phyloP scores from a whole-genome alignment of 2,797 vertebrate genomes.

The Arrhamphus sclerolepis region DNA sequence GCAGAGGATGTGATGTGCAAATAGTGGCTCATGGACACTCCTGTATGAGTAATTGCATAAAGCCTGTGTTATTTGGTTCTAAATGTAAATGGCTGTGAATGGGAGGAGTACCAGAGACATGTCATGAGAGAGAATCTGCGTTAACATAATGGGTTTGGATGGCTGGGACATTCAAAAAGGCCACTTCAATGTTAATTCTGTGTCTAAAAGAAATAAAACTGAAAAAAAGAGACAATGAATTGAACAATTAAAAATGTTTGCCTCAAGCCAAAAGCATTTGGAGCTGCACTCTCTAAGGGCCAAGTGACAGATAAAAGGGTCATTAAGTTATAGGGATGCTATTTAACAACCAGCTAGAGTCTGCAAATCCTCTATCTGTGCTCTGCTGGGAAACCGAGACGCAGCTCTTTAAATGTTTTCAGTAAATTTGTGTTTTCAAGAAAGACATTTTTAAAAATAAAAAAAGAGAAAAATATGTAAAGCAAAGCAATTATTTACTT shows the following conservation, averaged over 20 bases:
- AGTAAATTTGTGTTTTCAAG: constrained; percentile 14
- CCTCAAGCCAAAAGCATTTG: constrained; percentile 48
- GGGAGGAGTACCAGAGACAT: too few relatives aligned
- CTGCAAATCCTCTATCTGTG: constrained; percentile 45
- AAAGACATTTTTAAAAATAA: constrained; percentile 18
- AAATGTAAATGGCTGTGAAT: too few relatives aligned
- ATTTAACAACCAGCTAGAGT: constrained; percentile 64
- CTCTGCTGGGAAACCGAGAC: constrained; percentile 29
- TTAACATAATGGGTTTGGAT: too few relatives aligned
- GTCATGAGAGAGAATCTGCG: too few relatives aligned
- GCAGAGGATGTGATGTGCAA: too few relatives aligned
- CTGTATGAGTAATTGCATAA: too few relatives aligned
- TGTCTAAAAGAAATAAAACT: constrained; percentile 7
- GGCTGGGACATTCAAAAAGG: too few relatives aligned
- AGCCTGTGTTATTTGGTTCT: too few relatives aligned
- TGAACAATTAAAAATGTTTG: constrained; percentile 32
- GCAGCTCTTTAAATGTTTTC: constrained; percentile 17
- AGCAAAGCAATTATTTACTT: constrained; percentile 81
- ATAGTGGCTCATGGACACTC: too few relatives aligned
- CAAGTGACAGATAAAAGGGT: constrained; percentile 49
- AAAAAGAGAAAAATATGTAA: constrained; percentile 18
- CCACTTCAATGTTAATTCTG: constrained; percentile 16
- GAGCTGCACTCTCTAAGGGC: constrained; percentile 35
- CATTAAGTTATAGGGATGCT: constrained; percentile 60
- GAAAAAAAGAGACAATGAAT: constrained; percentile 25